Conservation (phyloP, 2,113 vertebrate genomes). For the Nasalis larvatus region DNA sequence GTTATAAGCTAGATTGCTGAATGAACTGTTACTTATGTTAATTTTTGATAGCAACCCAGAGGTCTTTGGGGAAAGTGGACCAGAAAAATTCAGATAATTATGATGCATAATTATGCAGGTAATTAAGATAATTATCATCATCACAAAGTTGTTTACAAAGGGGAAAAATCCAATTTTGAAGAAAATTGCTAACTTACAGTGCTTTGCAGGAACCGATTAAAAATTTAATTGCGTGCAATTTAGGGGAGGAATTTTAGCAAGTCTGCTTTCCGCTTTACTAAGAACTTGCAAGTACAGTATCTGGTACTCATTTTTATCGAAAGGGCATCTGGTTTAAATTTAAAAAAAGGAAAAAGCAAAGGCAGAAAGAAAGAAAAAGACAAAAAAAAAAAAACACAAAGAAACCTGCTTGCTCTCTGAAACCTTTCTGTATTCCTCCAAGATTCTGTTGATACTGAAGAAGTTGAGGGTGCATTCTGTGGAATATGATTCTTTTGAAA, state of each 20-base stretch:
- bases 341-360: not conserved
- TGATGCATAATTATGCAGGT: not conserved
- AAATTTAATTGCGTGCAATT: slow-evolving; percentile 70
- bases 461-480: not conserved
- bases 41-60: slow-evolving; percentile 40
- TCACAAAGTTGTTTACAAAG: slow-evolving; percentile 60
- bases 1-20: slow-evolving; percentile 13
- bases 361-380: not conserved
- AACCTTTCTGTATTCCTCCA: not conserved
- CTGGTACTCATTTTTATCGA: slow-evolving; percentile 56
- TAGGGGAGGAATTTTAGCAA: slow-evolving; percentile 43
- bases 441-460: not conserved
- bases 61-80: slow-evolving; percentile 33
- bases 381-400: not conserved
- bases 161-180: slow-evolving; percentile 71
- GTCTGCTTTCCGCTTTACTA: slow-evolving; percentile 61
- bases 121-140: slow-evolving; percentile 30
- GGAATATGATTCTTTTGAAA: slow-evolving; percentile 14
- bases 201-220: slow-evolving; percentile 52
- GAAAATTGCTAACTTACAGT: slow-evolving; percentile 68
- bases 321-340: slow-evolving; percentile 15
- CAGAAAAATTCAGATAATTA: slow-evolving; percentile 31
- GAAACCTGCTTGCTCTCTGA: not conserved
- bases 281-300: slow-evolving; percentile 65
- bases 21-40: slow-evolving; percentile 40